Conservation (phyloP, 2,888 invertebrate species). For the Gastracanthus pulcherrimus region DNA sequence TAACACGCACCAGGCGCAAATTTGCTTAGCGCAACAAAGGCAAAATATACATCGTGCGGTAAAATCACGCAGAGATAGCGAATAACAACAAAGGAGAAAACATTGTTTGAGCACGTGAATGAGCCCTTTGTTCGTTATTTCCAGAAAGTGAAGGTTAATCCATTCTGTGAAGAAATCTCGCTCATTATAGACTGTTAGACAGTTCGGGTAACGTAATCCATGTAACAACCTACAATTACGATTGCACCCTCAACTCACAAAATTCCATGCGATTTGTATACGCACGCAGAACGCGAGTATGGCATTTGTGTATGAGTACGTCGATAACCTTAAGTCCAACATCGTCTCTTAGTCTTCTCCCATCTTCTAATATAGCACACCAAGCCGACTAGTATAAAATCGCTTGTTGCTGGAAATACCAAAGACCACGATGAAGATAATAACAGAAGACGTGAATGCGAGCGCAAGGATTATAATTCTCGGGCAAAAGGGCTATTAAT, state of each 20-base stretch:
- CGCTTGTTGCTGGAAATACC: too few species aligned
- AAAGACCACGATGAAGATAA: too few species aligned
- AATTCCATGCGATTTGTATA: background rate
- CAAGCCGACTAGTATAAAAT: too few species aligned
- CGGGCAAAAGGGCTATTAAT: slow-evolving; percentile 12
- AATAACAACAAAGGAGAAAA: background rate
- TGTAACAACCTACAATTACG: background rate
- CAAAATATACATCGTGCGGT: too few species aligned
- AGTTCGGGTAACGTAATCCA: background rate
- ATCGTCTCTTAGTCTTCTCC: too few species aligned
- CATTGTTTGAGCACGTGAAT: background rate
- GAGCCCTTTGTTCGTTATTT: background rate
- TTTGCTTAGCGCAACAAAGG: too few species aligned
- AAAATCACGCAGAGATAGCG: background rate
- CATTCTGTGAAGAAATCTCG: background rate
- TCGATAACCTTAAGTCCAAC: slow-evolving; percentile 33
- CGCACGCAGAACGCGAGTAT: background rate
- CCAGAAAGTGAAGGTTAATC: background rate
- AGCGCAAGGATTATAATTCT: background rate
- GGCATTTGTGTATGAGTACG: background rate
- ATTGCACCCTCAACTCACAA: background rate
- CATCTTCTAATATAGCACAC: too few species aligned
- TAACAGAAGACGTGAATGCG: too few species aligned
- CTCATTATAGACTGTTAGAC: slow-evolving; percentile 25
- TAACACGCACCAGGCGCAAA: too few species aligned